Base-by-base conservation (phyloP, 1,140 invertebrate genomes). In the Marisa cornuarietis region DNA sequence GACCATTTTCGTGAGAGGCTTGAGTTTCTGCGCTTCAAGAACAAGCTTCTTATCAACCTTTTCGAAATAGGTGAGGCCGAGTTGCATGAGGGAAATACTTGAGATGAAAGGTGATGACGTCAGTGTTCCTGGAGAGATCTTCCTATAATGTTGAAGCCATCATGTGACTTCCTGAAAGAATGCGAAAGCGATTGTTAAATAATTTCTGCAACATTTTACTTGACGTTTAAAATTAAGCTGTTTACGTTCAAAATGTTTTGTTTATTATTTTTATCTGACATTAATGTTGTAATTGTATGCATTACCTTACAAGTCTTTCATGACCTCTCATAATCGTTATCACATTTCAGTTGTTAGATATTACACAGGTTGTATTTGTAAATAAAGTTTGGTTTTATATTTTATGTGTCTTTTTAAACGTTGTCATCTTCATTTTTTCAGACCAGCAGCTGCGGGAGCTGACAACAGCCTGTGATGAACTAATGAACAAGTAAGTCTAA, bases 21-120 rank as follows among this genome's bases (percentile, higher is more conserved):
- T 13, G 88, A 90, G 58, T 90, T 89, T 80, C 84, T 90, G 22
- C 75, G 88, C 42, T 89, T 90, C 73, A 86, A 85, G 71, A 84
- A 88, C 77, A 87, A 85, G 77, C 81, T 90, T 2, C 87, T 87
- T 66, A 87, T 87, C 77, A 86, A 88, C 65, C 75, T 90, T 14
- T 90, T 90, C 84, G 89, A 90, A 83, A 90, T 88, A 77, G 88
- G 88, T 90, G 78, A 83, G 85, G 81, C 8, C 51, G 31, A n/a
- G 71, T 18, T 24, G n/a, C 9, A 14, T 14, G 76, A 20, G 20
- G 31, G 69, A 20, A 8, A n/a, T 71, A 31, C 24, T 8, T 71
- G 51, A 71, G 1, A 31, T 42, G 26, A 51, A 26, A 71, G 51
- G 22, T 10, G 10, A 49, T 58, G 54, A 58, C 54, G 1, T 69